Evolutionary conservation across 2,113 vertebrate genomes (phyloP), one percentile per base, ranked within the genome.

Genomic region (Daphoenositta chrysoptera): DNA sequence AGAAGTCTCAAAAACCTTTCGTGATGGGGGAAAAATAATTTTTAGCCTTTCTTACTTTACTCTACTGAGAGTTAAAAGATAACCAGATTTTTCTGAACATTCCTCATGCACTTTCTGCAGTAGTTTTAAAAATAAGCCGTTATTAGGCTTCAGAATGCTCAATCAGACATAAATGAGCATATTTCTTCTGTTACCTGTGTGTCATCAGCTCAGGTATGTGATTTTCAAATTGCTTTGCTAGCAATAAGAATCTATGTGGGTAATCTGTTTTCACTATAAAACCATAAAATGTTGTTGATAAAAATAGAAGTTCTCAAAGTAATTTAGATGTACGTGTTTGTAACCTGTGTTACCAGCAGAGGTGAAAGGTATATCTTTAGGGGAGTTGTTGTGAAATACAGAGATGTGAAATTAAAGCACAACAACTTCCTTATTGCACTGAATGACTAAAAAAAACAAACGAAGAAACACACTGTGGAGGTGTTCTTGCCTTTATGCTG

Each of bases 21-120:
- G 1, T 9, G 5, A 1, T 8, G 13, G 7, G 2, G 1, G 1
- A 1, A 8, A 33, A 33, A 9, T 7, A 6, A 27, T 56, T 75
- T 86, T 17, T 76, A 50, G 24, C 0, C 0, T 44, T 81, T 89
- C 22, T 48, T 56, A 17, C 13, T 48, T 28, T 69, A 13, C 83
- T 65, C 30, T 83, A 39, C 48, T 21, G 7, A 3, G 47, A 54
- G 15, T 13, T 82, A 50, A 75, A 56, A 1, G 1, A 17, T 69
- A 72, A 61, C 6, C 22, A 47, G 33, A 22, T 54, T 81, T 87
- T 93, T 84, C 42, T 70, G 30, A 63, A 37, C 1, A 19, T 66
- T 75, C 7, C n/a, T 66, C 15, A 15, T 56, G 17, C 4, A 18
- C 14, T 94, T 77, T 13, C 23, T 65, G n/a, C 4, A 37, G 31